Conservation (phyloP, 2,797 vertebrate species). For the Philypnodon macrostomus region DNA sequence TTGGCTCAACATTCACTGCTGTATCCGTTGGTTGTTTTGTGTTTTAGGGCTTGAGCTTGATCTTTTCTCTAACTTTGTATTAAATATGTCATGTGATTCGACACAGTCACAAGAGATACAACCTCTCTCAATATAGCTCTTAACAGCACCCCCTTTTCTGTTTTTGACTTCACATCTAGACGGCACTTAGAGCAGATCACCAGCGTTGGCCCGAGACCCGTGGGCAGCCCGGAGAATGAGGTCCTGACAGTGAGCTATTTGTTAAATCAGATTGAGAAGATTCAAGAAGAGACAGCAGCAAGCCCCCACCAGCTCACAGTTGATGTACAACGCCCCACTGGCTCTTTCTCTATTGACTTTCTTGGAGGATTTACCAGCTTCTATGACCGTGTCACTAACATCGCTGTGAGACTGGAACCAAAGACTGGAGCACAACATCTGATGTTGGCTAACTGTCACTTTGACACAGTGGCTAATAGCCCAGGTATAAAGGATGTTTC, state of each 20-base stretch:
- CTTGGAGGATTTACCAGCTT: conserved; percentile 95
- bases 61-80: too few relatives aligned
- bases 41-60: too few relatives aligned
- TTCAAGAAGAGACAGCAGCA: conserved; percentile 70
- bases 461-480: conserved; percentile 93
- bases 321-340: conserved; percentile 89
- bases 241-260: conserved; percentile 88
- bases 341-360: conserved; percentile 95
- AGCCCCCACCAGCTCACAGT: conserved; percentile 80
- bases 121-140: conserved; percentile 3
- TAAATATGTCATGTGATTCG: too few relatives aligned
- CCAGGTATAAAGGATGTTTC: conserved; percentile 76
- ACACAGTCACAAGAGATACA: too few relatives aligned
- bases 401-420: conserved; percentile 89
- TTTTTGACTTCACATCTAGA: conserved; percentile 65
- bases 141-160: conserved; percentile 1
- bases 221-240: conserved; percentile 93
- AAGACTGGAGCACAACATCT: conserved; percentile 83
- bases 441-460: conserved; percentile 95
- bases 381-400: conserved; percentile 92
- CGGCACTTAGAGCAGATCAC: conserved; percentile 89
- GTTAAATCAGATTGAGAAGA: conserved; percentile 83
- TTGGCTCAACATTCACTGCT: too few relatives aligned
- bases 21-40: too few relatives aligned
- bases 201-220: conserved; percentile 87